Conservation (phyloP, 1,140 invertebrate genomes). For the Pseudachorutes palmiensis region DNA sequence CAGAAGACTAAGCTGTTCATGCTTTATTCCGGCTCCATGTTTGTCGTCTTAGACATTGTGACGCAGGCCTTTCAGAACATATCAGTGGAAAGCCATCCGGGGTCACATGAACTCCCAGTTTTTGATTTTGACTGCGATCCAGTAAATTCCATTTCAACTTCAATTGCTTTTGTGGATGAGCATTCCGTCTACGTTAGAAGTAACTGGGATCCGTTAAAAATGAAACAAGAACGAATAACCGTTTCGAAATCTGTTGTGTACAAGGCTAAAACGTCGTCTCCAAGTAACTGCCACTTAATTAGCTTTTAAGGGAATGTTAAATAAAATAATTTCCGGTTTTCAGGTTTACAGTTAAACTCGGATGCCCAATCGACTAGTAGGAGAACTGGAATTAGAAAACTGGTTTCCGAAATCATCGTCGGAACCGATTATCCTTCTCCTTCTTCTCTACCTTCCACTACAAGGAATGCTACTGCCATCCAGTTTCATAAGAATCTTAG, state of each 20-base stretch:
- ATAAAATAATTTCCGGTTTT: too few relatives aligned
- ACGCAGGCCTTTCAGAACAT: constrained; percentile 25
- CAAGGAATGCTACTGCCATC: constrained; percentile 4
- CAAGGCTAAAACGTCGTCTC: neutral
- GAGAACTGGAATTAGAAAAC: constrained; percentile 26
- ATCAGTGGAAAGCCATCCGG: constrained; percentile 11
- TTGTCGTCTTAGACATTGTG: constrained; percentile 30
- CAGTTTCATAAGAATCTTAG: constrained; percentile 27
- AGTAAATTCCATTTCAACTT: constrained; percentile 5
- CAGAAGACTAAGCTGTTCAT: constrained; percentile 31
- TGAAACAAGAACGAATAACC: constrained; percentile 15
- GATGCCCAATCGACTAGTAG: constrained; percentile 9
- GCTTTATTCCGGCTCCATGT: constrained; percentile 27
- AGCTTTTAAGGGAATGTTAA: too few relatives aligned
- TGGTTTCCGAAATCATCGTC: constrained; percentile 37
- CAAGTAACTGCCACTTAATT: too few relatives aligned
- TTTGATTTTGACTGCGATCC: constrained; percentile 28
- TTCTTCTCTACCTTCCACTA: neutral
- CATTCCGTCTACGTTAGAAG: neutral
- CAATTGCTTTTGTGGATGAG: constrained; percentile 22
- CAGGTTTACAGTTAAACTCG: neutral
- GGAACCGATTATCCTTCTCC: constrained; percentile 20
- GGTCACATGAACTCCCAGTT: neutral
- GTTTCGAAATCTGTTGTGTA: neutral
- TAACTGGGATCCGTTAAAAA: constrained; percentile 24